Base-by-base conservation (phyloP, 2,113 vertebrate genomes). In the Talpa occidentalis region DNA sequence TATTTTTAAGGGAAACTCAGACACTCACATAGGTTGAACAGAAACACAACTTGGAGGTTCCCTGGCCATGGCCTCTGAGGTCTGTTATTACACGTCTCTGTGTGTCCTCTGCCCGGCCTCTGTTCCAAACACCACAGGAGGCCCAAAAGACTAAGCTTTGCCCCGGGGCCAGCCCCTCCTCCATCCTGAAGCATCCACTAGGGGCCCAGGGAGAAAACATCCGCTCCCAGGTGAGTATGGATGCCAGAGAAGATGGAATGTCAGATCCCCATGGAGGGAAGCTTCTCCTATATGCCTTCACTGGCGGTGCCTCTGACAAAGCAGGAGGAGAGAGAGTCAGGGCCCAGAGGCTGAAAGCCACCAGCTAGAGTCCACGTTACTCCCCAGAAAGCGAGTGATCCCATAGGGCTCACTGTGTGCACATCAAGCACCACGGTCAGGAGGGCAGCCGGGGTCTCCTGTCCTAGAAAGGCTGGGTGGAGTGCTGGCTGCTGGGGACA, bases 401-500 rank as follows among this genome's bases (percentile, higher is more conserved):
- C 44, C 22, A 30, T 19, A 32, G 24, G 67, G 22, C 59, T 19
- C 26, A 1, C 35, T 32, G 10, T 32, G 2, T 26, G 7, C 3
- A 28, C 40, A 16, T 2, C 2, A 49, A 64, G 42, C 16, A 56
- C 59, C 72, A 14, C 37, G 40, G 1, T 2, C 12, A 19, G 73
- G 49, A 28, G 44, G 11, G 49, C 0, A 2, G 76, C 10, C 17
- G 19, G 44, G 54, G 62, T 56, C n/a, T n/a, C 49, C 49, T 49
- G 47, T 59, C 64, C 54, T 1, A 19, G 35, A 8, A 30, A 7
- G 70, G 16, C 19, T 21, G 21, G 49, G 28, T 1, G 19, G 69
- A 10, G 73, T 54, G 10, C 30, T 0, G 0, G 5, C 49, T 24
- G 10, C 2, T 2, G 5, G 11, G 60, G 19, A 44, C 59, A 49